phyloP scores from a whole-genome alignment of 2,113 vertebrate genomes.

The Ptyas mucosa region DNA sequence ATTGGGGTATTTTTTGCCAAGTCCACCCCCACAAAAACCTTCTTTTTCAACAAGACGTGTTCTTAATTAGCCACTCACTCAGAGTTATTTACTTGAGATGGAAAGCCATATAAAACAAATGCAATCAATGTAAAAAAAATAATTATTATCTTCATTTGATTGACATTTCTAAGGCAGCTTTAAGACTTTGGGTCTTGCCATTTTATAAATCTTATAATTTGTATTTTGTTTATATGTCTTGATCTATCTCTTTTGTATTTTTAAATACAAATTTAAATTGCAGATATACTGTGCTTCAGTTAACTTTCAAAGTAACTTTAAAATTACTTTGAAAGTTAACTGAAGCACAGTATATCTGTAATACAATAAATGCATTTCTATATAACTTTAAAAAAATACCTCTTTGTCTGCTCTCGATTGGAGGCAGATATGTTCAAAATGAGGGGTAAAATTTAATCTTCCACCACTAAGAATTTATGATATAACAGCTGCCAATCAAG shows the following conservation, averaged over 20 bases:
- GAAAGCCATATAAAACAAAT: neutral
- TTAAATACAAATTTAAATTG: no score
- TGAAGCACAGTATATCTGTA: neutral
- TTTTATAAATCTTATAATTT: neutral
- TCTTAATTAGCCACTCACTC: neutral
- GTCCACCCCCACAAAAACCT: neutral
- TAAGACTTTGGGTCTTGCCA: neutral
- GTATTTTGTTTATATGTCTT: neutral
- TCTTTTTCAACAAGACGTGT: neutral
- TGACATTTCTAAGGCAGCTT: neutral
- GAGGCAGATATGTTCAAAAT: neutral
- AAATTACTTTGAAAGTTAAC: neutral
- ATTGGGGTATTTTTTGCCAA: neutral
- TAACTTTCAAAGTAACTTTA: no score
- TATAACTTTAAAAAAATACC: neutral
- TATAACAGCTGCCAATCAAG: neutral
- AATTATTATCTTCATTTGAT: neutral
- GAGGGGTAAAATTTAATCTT: neutral
- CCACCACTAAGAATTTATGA: neutral
- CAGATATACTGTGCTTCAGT: no score
- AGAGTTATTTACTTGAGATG: neutral
- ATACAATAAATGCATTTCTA: neutral
- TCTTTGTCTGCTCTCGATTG: neutral
- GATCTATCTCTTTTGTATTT: neutral
- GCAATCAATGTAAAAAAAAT: neutral